phyloP scores from a whole-genome alignment of 2,888 invertebrate genomes.

The Drosophila recens region DNA sequence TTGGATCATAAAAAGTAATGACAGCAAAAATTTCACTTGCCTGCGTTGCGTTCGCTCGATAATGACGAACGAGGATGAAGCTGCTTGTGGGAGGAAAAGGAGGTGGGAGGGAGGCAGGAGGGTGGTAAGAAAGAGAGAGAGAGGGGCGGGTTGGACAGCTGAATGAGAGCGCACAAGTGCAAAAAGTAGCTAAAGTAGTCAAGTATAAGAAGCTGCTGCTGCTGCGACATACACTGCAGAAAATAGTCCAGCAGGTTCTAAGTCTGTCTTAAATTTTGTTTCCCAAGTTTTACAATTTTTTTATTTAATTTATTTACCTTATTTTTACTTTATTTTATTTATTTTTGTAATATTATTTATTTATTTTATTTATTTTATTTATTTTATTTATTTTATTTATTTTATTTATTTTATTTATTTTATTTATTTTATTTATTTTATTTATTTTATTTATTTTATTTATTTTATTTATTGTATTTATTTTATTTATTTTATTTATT shows the following conservation, averaged over 20 bases:
- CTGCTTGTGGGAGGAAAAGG: slow-evolving; percentile 7
- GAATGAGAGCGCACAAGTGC: slow-evolving; percentile 35
- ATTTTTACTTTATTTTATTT: too few relatives aligned
- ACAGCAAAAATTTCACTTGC: slow-evolving; percentile 71
- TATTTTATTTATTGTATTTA: too few relatives aligned
- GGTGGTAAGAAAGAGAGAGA: not conserved
- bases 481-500: too few relatives aligned
- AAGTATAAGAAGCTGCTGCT: slow-evolving; percentile 30
- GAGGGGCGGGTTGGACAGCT: not conserved
- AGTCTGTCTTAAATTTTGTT: too few relatives aligned
- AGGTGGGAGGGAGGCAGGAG: not conserved
- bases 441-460: too few relatives aligned
- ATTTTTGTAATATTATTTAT: too few relatives aligned
- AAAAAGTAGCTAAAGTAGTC: slow-evolving; percentile 58
- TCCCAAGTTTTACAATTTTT: too few relatives aligned
- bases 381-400: too few relatives aligned
- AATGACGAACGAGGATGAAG: slow-evolving; percentile 65
- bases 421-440: too few relatives aligned
- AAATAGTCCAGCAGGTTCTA: slow-evolving; percentile 4
- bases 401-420: too few relatives aligned
- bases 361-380: too few relatives aligned
- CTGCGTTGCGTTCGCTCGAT: slow-evolving; percentile 58
- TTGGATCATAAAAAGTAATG: slow-evolving; percentile 78
- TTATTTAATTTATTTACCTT: too few relatives aligned
- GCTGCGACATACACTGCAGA: slow-evolving; percentile 30